Evolutionary conservation across 2,888 invertebrate species (phyloP).

Genomic region (Glyphotaelius pellucidus): DNA sequence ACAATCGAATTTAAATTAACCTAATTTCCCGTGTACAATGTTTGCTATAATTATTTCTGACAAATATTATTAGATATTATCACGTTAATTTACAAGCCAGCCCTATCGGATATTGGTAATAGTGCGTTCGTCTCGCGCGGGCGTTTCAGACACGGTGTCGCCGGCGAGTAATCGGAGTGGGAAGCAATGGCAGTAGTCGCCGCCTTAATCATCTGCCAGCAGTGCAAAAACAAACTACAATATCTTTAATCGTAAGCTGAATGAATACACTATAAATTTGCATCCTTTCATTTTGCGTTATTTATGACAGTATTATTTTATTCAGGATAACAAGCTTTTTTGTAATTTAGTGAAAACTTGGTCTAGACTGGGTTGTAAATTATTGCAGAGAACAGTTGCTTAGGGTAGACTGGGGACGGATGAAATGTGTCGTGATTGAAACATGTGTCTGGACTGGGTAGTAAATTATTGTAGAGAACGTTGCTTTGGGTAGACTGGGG

Average conservation of each 20-base stretch:
- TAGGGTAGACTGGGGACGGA: too few relatives aligned
- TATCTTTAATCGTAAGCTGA: conserved; percentile 10
- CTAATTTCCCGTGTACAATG: not conserved
- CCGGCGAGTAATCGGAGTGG: conserved; percentile 31
- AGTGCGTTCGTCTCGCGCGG: conserved; percentile 38
- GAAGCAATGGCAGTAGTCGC: conserved; percentile 18
- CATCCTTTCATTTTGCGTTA: conserved; percentile 4
- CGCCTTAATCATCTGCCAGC: conserved; percentile 40
- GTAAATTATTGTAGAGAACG: not conserved
- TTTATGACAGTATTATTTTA: conserved; percentile 17
- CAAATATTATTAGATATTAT: not conserved
- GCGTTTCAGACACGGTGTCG: conserved; percentile 42
- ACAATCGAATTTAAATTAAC: not conserved
- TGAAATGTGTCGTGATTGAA: too few relatives aligned
- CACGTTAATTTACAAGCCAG: not conserved
- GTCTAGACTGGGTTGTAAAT: not conserved
- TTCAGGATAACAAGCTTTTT: conserved; percentile 12
- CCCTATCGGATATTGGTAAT: not conserved
- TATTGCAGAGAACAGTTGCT: not conserved
- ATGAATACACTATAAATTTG: conserved; percentile 24
- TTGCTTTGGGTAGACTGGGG: too few relatives aligned
- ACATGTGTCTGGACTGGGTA: too few relatives aligned
- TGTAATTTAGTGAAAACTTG: not conserved
- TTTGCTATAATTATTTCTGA: not conserved
- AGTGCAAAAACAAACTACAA: not conserved